Evolutionary conservation across 2,113 vertebrate genomes (phyloP).

Genomic region (Canis aureus): DNA sequence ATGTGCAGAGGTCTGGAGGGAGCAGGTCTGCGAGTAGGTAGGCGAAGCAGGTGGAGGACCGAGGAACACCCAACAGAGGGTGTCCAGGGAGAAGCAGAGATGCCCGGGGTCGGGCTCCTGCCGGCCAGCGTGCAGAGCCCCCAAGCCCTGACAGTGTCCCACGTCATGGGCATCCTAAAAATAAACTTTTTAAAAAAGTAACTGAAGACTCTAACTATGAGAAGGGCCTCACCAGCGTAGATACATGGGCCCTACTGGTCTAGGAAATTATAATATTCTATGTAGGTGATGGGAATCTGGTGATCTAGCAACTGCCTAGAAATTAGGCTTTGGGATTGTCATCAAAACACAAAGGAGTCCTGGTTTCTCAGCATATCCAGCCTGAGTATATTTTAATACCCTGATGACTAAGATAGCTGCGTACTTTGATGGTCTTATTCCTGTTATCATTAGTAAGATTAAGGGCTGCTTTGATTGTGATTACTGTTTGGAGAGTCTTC

Average conservation of each 20-base stretch:
- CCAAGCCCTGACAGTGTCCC: rapidly evolving
- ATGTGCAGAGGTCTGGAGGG: background rate
- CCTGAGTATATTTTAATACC: background rate
- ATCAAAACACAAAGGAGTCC: background rate
- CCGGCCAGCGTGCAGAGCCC: rapidly evolving
- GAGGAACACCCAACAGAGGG: rapidly evolving
- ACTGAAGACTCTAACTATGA: background rate
- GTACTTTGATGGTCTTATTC: background rate
- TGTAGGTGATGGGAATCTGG: background rate
- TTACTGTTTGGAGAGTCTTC: background rate
- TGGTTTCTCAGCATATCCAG: background rate
- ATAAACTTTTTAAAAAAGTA: background rate
- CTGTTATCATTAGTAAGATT: background rate
- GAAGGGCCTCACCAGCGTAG: background rate
- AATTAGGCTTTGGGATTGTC: background rate
- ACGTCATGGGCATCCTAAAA: background rate
- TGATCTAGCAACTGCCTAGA: background rate
- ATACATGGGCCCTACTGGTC: background rate
- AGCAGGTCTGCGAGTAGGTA: background rate
- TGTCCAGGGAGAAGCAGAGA: no score
- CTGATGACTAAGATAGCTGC: background rate
- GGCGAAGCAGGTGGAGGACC: no score
- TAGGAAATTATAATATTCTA: background rate
- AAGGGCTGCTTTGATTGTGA: no score
- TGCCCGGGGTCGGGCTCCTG: rapidly evolving